These are phyloP conservation scores for Lota lota DNA, from an alignment of 2,113 vertebrate genomes.

Conservation along the genomic window DNA sequence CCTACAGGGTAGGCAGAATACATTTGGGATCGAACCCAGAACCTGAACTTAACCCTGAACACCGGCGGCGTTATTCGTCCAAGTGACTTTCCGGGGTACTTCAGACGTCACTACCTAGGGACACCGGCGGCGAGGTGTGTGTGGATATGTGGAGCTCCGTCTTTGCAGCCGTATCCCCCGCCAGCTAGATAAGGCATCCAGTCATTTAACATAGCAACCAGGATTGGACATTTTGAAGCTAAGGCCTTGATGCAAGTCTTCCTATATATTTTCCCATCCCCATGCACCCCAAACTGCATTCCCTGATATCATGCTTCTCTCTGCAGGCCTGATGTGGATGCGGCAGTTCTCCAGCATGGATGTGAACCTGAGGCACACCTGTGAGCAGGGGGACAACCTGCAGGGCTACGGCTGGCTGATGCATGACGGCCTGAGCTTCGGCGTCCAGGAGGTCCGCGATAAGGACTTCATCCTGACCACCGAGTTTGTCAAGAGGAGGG, in stretches of 20 bases:
- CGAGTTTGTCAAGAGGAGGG: conserved; percentile 86
- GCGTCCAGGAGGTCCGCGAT: conserved; percentile 86
- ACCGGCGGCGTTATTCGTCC: too few relatives aligned
- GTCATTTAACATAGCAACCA: too few relatives aligned
- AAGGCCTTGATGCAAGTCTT: background rate
- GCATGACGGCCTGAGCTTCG: conserved; percentile 88
- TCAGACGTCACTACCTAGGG: too few relatives aligned
- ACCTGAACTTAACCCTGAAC: too few relatives aligned
- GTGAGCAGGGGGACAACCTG: conserved; percentile 84
- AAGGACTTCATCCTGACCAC: conserved; percentile 79
- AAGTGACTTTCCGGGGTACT: too few relatives aligned
- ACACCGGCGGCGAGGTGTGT: too few relatives aligned
- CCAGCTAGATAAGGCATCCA: too few relatives aligned
- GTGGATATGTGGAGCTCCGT: too few relatives aligned
- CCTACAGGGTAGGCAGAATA: too few relatives aligned
- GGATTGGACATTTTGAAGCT: too few relatives aligned
- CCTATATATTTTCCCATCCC: background rate
- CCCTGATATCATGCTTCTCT: background rate
- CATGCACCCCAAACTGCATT: background rate
- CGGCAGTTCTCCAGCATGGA: conserved; percentile 77
- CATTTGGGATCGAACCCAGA: too few relatives aligned
- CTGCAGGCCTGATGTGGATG: conserved; percentile 92
- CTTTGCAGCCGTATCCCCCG: too few relatives aligned
- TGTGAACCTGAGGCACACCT: conserved; percentile 83
- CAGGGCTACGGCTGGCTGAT: conserved; percentile 87